phyloP scores from a whole-genome alignment of 2,888 invertebrate genomes.

The Balanococcus diminutus region DNA sequence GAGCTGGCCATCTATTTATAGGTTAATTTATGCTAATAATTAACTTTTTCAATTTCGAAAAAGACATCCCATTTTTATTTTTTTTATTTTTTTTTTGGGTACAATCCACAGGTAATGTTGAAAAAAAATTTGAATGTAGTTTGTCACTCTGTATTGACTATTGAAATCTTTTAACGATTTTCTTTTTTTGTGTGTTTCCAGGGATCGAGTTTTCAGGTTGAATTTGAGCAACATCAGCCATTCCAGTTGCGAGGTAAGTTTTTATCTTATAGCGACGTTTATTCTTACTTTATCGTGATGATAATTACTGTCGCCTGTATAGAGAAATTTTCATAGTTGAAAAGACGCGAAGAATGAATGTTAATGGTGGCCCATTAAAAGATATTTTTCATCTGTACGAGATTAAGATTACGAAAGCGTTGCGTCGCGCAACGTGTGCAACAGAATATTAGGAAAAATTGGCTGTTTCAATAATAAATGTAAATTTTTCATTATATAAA shows the following conservation, averaged over 20 bases:
- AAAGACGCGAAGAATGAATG: conserved; percentile 40
- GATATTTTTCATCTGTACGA: background rate
- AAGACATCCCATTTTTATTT: too few species aligned
- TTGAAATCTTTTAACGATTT: background rate
- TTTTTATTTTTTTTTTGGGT: too few species aligned
- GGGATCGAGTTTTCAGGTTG: conserved; percentile 81
- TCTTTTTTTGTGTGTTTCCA: conserved; percentile 66
- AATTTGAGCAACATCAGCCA: conserved; percentile 86
- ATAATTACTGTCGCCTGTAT: conserved; percentile 4
- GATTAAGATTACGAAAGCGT: background rate
- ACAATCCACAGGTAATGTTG: too few species aligned
- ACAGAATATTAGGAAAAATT: conserved; percentile 32
- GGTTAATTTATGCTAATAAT: too few species aligned
- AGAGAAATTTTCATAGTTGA: conserved; percentile 5
- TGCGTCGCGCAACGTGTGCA: background rate
- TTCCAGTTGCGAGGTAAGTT: conserved; percentile 80
- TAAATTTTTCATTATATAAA: conserved; percentile 18
- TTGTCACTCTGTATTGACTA: background rate
- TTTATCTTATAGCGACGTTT: too few species aligned
- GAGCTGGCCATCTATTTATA: too few species aligned
- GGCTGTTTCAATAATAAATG: background rate
- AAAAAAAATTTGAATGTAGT: too few species aligned
- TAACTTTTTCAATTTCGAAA: too few species aligned
- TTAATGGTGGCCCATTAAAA: conserved; percentile 10
- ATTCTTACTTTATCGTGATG: background rate